Percentiles rank a stretch among this genome's conserved stretches.
phyloP scores from a whole-genome alignment of 1,140 invertebrate genomes.

The Drosophila nebulosa region DNA sequence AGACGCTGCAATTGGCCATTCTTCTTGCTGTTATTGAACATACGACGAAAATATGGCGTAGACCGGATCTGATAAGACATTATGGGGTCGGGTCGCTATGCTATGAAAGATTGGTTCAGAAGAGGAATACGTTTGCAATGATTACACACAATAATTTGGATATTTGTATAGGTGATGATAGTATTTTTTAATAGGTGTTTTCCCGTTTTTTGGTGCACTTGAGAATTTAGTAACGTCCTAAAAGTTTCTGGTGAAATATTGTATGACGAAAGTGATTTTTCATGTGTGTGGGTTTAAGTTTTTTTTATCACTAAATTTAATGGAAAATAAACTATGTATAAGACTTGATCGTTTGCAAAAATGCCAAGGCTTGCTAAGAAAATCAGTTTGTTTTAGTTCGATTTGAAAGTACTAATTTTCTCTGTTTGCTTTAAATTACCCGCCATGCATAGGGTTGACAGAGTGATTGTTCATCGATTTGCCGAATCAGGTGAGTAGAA shows the following conservation, averaged over 20 bases:
- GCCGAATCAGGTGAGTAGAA: no score
- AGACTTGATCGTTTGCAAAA: background rate
- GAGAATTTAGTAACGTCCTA: constrained; percentile 31
- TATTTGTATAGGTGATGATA: background rate
- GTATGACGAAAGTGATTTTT: constrained; percentile 13
- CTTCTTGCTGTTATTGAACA: constrained; percentile 63
- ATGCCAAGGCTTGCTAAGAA: background rate
- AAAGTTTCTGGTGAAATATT: constrained; percentile 16
- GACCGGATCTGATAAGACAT: constrained; percentile 75
- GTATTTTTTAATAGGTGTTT: background rate
- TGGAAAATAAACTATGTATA: background rate
- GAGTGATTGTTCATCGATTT: no score
- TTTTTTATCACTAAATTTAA: constrained; percentile 1
- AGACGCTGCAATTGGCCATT: constrained; percentile 67
- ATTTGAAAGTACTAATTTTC: background rate
- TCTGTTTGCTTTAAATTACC: background rate
- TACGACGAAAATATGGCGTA: constrained; percentile 65
- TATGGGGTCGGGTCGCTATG: background rate
- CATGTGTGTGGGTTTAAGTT: constrained; percentile 17
- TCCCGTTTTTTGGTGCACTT: constrained; percentile 14
- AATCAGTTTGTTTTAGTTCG: background rate
- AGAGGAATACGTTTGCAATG: background rate
- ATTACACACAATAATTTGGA: background rate
- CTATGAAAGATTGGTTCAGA: background rate
- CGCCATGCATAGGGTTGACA: background rate